Evolutionary conservation across 2,888 invertebrate species (phyloP), one percentile per base, ranked within the genome.

Genomic region (Ochropleura plecta): DNA sequence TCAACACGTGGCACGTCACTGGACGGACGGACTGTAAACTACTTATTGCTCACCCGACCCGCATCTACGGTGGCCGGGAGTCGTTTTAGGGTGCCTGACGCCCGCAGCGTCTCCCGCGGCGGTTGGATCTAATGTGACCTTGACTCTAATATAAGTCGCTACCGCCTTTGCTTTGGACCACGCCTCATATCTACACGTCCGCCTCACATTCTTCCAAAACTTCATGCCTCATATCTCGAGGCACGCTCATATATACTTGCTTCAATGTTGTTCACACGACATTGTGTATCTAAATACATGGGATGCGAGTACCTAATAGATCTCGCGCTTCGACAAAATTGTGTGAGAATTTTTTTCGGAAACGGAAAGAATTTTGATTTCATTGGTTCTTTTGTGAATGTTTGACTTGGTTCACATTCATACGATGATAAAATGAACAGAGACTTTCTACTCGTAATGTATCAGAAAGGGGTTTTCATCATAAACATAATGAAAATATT

Each of bases 211-310:
- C 44, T 51, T 12, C 14, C 62, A 40, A 63, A 75, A 67, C 42
- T 57, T 67, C 60, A 63, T 62, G 63, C 66, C 57, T 59, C 66
- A 48, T 63, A 62, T 14, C 46, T 46, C 30, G 51, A 40, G 65
- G 30, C 69, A 66, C 20, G n/a, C 53, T 78, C 64, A 44, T 68
- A 59, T 64, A 57, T 59, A 79, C 73, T 60, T 65, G 20, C 68
- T 74, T 40, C 59, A 69, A 65, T 49, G 49, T 60, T 68, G 5
- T 46, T 12, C 0, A 68, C 8, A 40, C 30, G 5, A 20, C 40
- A 40, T 55, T 55, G 48, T 20, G 18, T 62, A 49, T 14, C 9
- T 16, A 53, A 49, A 70, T 70, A 65, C 20, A 65, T 49, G 30
- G 14, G 9, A 70, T 20, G 20, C 7, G 20, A 51, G 44, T 53